Evolutionary conservation across 2,113 vertebrate species (phyloP).

Genomic region (Paedocypris sp.): DNA sequence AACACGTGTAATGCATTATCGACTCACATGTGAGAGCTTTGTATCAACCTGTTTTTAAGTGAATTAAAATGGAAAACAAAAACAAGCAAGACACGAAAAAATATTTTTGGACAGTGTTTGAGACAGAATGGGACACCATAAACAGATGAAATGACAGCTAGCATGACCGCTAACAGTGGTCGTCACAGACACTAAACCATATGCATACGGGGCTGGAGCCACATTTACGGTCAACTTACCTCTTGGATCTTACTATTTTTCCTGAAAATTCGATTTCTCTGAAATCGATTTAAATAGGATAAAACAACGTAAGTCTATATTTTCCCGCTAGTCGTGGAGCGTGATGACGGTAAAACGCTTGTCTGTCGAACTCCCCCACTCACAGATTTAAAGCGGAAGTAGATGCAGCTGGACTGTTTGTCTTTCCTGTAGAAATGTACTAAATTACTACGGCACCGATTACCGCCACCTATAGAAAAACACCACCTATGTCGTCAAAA

Average conservation of each 20-base stretch:
- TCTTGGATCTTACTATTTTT: background rate
- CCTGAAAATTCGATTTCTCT: too few relatives aligned
- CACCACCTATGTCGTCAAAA: background rate
- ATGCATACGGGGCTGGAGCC: background rate
- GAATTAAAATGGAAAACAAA: background rate
- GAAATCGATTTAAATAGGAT: background rate
- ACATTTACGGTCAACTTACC: background rate
- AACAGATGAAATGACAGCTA: conserved; percentile 5
- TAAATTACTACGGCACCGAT: background rate
- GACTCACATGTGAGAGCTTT: too few relatives aligned
- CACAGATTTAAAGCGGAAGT: background rate
- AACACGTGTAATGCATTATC: too few relatives aligned
- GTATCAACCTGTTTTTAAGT: too few relatives aligned
- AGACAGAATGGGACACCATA: background rate
- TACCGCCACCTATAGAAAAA: background rate
- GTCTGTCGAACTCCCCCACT: too few relatives aligned
- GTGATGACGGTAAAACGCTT: background rate
- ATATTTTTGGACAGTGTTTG: background rate
- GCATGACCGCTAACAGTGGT: background rate
- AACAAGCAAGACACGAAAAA: background rate
- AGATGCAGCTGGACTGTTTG: background rate
- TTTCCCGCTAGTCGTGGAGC: background rate
- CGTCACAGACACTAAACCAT: background rate
- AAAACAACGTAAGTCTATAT: background rate
- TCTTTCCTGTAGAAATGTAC: background rate